Base-by-base conservation (phyloP, 2,797 vertebrate species). In the Parambassis ranga region DNA sequence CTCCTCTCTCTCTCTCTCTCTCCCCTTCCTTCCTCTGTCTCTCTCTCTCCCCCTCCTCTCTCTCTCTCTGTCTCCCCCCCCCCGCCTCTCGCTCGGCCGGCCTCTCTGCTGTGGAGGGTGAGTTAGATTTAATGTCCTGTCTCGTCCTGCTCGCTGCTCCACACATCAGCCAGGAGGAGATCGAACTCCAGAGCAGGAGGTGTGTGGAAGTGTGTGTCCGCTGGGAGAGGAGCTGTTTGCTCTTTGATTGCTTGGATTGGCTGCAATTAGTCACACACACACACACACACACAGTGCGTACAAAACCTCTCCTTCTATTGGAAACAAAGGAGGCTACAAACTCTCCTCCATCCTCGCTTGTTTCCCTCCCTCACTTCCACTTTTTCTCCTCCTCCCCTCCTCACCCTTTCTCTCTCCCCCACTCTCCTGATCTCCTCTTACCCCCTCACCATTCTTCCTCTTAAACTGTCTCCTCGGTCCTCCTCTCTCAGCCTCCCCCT, bases 91-190 rank as follows among this genome's bases (percentile, higher is more conserved):
- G n/a, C n/a, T n/a, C n/a, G n/a, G n/a, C n/a, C n/a, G n/a, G 11
- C 11, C 43, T 13, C 20, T 57, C 33, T 24, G 35, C 41, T 43
- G 60, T 44, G 39, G 44, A 73, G 55, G 65, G 78, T 65, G 27
- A 13, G 32, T 77, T 78, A 69, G 60, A 82, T 85, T 82, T 85
- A 85, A 71, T 31, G 58, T 16, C 42, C 73, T 73, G 67, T 38
- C 46, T 60, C 31, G 0, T 23, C 47, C 65, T 53, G 43, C 56
- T 36, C 13, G 10, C 66, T 47, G 49, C 67, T 56, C 61, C 48
- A 70, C 67, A 64, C 47, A 75, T 77, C 72, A 77, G 61, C 59
- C 10, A 3, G 43, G 64, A 63, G 71, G 51, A 74, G 60, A 79
- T 71, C 24, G 57, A 68, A 33, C 24, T 20, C 2, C 3, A 13